Base-by-base conservation (phyloP, 2,888 invertebrate genomes). In the Rotaria macrura region DNA sequence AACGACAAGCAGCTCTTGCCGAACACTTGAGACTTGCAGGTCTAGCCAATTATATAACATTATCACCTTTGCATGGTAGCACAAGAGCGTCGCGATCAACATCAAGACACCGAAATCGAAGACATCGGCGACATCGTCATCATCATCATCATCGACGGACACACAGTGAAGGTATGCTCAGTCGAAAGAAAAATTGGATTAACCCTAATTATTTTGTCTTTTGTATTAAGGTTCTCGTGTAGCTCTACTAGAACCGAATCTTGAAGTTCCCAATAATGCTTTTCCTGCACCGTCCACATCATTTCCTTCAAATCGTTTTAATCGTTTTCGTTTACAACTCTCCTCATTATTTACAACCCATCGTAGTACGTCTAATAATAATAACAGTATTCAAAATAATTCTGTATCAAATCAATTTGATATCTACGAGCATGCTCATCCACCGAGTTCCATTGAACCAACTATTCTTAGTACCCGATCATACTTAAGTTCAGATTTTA, bases 1-100 rank as follows among this genome's bases (percentile, higher is more conserved):
- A 86, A 83, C n/a, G 86, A 25, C 86, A 86, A 38, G 34, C 84
- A 34, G 86, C 86, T 12, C 84, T 86, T 40, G 74, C 84, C 38
- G 86, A 86, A 57, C 86, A 86, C 49, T 72, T 86, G 29, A 43
- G 86, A 49, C 25, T 79, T 25, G 49, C 86, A 2, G 84, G 84
- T 74, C 29, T 86, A 55, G 54, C 84, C 3, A 84, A 86, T 38
- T 84, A 84, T 25, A 54, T 55, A n/a, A 25, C 72, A 65, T n/a
- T 43, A 43, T 29, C 43, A 38, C 34, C 57, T 49, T 17, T 72
- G 14, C 20, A 14, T 47, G 29, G 25, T 25, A 38, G 20, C 17
- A 52, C n/a, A 57, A 40, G 43, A 57, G 23, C 52, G 20, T 52
- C 47, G 25, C 1, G n/a, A 47, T 55, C 38, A 47, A 10, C 43